phyloP scores from a whole-genome alignment of 2,113 vertebrate genomes.

The Scopus umbretta region DNA sequence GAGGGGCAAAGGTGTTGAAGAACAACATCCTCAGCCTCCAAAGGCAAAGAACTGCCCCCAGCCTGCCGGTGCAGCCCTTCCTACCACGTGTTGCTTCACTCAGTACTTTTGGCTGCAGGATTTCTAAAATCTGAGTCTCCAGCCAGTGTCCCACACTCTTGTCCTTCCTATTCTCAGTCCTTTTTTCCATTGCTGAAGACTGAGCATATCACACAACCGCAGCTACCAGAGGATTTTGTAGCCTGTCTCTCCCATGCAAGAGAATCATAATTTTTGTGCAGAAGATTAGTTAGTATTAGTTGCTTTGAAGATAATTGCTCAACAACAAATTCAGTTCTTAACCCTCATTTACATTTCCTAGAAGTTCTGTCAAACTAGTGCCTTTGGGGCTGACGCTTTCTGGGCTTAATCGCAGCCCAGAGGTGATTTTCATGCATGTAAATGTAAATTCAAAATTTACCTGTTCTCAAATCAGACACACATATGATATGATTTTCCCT shows the following conservation, averaged over 20 bases:
- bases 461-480: background rate
- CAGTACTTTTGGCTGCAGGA: background rate
- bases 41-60: background rate
- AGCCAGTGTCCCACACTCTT: background rate
- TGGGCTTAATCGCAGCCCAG: constrained; percentile 10
- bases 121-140: background rate
- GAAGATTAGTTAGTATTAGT: background rate
- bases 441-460: constrained; percentile 5
- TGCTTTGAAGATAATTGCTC: constrained; percentile 50
- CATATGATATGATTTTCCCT: background rate
- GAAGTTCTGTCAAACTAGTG: constrained; percentile 34
- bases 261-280: background rate
- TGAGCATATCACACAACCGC: background rate
- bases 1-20: background rate
- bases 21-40: background rate
- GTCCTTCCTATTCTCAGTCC: background rate
- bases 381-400: background rate
- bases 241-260: background rate
- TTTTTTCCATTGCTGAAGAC: background rate
- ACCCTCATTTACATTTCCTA: constrained; percentile 44
- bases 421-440: background rate
- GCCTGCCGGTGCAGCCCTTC: background rate
- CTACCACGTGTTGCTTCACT: background rate
- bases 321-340: constrained; percentile 37
- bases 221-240: background rate